These are phyloP conservation scores for Hyles lineata DNA, from an alignment of 2,888 invertebrate genomes.

Conservation along the genomic window DNA sequence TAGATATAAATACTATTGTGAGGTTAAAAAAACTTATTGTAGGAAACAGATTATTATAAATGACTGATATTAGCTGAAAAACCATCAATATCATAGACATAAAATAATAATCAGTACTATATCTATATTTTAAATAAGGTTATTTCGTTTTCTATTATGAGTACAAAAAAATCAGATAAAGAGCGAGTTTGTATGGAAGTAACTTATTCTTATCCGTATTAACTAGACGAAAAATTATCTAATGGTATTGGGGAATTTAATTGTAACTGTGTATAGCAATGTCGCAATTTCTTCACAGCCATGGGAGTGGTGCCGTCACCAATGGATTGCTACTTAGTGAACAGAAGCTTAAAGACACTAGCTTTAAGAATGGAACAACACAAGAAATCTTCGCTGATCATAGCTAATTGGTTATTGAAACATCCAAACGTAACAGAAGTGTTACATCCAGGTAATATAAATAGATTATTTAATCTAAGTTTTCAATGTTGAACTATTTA, in stretches of 20 bases:
- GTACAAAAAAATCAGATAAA: too few relatives aligned
- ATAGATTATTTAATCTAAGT: slow-evolving; percentile 1
- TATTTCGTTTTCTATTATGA: too few relatives aligned
- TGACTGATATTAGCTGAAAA: background rate
- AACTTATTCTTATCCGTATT: too few relatives aligned
- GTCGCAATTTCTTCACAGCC: slow-evolving; percentile 80
- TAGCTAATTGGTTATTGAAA: slow-evolving; percentile 92
- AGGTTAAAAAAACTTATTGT: background rate
- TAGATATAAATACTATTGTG: too few relatives aligned
- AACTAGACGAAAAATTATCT: too few relatives aligned
- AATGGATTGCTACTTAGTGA: slow-evolving; percentile 97
- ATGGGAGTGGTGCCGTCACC: slow-evolving; percentile 98
- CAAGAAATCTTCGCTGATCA: slow-evolving; percentile 89
- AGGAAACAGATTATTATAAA: background rate
- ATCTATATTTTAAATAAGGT: too few relatives aligned
- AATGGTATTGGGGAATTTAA: background rate
- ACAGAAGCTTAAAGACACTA: slow-evolving; percentile 96
- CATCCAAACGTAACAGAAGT: slow-evolving; percentile 93
- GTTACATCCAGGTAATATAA: slow-evolving; percentile 89
- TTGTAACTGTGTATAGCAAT: background rate
- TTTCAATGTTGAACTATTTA: background rate
- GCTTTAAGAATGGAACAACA: slow-evolving; percentile 96
- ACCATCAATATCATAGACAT: background rate
- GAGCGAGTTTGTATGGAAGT: too few relatives aligned
- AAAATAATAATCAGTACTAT: too few relatives aligned